Conservation (phyloP, 2,888 invertebrate genomes). For the Perizoma flavofasciatum region DNA sequence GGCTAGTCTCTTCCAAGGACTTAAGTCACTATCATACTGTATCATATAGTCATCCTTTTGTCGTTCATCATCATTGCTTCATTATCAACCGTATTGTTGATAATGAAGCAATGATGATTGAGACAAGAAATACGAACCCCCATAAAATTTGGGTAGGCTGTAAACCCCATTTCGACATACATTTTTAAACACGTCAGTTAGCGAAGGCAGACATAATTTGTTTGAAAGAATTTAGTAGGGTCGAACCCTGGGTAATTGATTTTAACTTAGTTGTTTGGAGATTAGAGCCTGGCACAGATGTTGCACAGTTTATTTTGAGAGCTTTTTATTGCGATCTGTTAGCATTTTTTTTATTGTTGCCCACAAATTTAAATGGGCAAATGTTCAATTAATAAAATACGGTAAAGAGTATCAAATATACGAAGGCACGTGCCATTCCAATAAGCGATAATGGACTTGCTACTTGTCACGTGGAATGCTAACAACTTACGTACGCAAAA, state of each 20-base stretch:
- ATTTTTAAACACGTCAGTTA: slow-evolving; percentile 41
- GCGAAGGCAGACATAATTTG: slow-evolving; percentile 35
- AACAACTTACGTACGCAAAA: no score
- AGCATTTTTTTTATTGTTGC: not conserved
- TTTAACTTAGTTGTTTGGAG: slow-evolving; percentile 41
- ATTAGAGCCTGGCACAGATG: slow-evolving; percentile 39
- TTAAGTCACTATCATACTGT: no score
- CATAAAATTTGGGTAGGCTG: slow-evolving; percentile 29
- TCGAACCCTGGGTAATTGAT: slow-evolving; percentile 42
- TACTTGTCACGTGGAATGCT: no score
- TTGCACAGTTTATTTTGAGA: slow-evolving; percentile 28
- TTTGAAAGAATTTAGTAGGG: slow-evolving; percentile 43
- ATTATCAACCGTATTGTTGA: not conserved
- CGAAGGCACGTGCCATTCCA: no score
- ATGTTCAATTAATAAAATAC: not conserved
- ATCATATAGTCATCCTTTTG: no score
- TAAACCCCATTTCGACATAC: slow-evolving; percentile 34
- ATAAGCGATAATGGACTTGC: no score
- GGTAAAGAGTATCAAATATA: not conserved
- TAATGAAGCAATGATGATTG: slow-evolving; percentile 12
- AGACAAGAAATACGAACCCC: slow-evolving; percentile 9
- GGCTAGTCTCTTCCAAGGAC: no score
- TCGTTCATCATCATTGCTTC: no score
- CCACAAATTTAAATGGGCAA: not conserved
- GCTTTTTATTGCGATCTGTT: slow-evolving; percentile 21